These are phyloP conservation scores for Ciconia maguari DNA, from an alignment of 2,113 vertebrate species.

Conservation along the genomic window DNA sequence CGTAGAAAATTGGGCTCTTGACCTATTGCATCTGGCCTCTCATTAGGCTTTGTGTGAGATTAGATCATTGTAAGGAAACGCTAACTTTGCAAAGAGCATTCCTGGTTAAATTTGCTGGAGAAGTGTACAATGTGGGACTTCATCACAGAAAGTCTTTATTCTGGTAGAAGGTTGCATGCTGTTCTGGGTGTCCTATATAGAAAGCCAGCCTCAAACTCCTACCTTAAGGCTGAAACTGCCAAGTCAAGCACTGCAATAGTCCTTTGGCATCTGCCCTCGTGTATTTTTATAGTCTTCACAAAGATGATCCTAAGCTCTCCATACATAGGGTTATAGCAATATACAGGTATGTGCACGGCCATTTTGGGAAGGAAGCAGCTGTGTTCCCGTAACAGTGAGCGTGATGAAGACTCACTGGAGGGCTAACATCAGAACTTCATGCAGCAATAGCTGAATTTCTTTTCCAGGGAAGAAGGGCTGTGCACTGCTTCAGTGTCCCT, in stretches of 20 bases:
- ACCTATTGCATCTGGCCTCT: neutral
- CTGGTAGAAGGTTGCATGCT: neutral
- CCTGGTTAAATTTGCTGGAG: neutral
- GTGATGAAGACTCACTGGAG: neutral
- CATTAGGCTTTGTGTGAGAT: neutral
- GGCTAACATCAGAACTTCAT: neutral
- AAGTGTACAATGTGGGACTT: neutral
- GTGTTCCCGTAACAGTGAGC: rapidly evolving
- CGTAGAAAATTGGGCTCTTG: neutral
- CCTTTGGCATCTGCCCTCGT: neutral
- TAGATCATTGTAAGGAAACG: neutral
- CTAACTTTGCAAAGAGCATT: neutral
- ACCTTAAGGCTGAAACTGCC: neutral
- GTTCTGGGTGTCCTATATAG: neutral
- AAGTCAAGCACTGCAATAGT: neutral
- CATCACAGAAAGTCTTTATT: neutral
- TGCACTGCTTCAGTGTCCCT: neutral
- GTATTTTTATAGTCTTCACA: neutral
- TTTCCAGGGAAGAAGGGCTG: neutral
- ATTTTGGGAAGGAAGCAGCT: neutral
- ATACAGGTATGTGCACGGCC: neutral
- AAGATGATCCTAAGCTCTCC: neutral
- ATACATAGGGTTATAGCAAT: neutral
- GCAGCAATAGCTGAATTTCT: neutral
- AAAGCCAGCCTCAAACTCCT: neutral